Conservation (phyloP, 2,113 vertebrate genomes). For the Passer domesticus region DNA sequence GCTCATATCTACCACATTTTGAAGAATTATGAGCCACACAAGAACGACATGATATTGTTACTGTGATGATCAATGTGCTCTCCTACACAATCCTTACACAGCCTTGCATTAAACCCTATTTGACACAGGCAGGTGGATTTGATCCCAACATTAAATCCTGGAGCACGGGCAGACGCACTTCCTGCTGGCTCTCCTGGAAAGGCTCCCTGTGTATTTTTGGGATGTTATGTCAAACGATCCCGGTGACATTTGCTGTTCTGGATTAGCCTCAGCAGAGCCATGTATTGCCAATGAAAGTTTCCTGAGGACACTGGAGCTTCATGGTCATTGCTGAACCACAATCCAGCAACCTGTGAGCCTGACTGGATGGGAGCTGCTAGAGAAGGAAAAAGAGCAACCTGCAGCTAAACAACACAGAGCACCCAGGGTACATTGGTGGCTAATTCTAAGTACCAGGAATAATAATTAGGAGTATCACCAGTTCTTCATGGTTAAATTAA, state of each 20-base stretch:
- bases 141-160: background rate
- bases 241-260: conserved; percentile 41
- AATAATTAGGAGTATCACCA: background rate
- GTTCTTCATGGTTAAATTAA: background rate
- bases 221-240: conserved; percentile 41
- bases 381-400: background rate
- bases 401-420: conserved; percentile 28
- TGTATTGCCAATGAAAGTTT: background rate
- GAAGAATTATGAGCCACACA: background rate
- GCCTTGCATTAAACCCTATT: background rate
- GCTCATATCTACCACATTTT: background rate
- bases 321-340: background rate
- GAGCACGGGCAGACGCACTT: background rate
- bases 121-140: background rate
- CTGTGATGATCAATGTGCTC: background rate
- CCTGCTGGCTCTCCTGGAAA: conserved; percentile 13
- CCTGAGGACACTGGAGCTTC: conserved; percentile 8
- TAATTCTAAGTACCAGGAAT: background rate
- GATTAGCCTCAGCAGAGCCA: background rate
- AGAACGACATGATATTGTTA: background rate
- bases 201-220: conserved; percentile 61
- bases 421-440: background rate
- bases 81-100: background rate
- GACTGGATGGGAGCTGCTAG: background rate
- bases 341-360: background rate